Conservation (phyloP, 2,888 invertebrate species). For the Acleris emargana region DNA sequence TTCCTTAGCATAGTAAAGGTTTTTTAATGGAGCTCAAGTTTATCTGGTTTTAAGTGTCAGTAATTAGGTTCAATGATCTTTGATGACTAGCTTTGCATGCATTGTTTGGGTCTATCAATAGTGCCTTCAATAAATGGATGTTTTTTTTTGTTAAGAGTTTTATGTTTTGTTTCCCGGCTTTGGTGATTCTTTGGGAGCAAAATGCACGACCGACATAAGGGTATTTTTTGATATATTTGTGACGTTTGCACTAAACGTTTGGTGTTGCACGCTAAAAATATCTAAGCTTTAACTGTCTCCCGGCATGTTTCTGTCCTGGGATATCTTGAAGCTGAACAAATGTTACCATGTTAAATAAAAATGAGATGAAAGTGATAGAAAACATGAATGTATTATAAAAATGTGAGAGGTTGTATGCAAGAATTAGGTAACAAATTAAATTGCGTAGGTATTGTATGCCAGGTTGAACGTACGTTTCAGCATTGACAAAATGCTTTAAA, state of each 20-base stretch:
- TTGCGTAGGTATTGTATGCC: constrained; percentile 10
- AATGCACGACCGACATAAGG: constrained; percentile 54
- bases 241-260: constrained; percentile 46
- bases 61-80: constrained; percentile 51
- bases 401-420: neutral
- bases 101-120: constrained; percentile 51
- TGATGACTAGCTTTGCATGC: constrained; percentile 58
- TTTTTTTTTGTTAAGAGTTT: constrained; percentile 28
- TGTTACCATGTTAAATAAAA: neutral
- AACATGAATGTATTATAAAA: constrained; percentile 1
- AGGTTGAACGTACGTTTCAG: constrained; percentile 11
- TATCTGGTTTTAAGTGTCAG: neutral
- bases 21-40: constrained; percentile 4
- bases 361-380: neutral
- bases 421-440: neutral
- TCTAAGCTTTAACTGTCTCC: constrained; percentile 55
- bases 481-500: constrained; percentile 26
- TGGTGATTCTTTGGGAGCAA: constrained; percentile 46
- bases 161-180: constrained; percentile 40
- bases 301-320: constrained; percentile 67
- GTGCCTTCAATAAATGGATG: constrained; percentile 41
- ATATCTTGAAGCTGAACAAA: constrained; percentile 62
- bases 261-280: constrained; percentile 73
- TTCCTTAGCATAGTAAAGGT: neutral
- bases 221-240: constrained; percentile 30